A percentile compares a stretch with the other conserved stretches of the same genome.
These are phyloP conservation scores for Morelia viridis DNA, from an alignment of 2,797 vertebrate species.

Conservation along the genomic window DNA sequence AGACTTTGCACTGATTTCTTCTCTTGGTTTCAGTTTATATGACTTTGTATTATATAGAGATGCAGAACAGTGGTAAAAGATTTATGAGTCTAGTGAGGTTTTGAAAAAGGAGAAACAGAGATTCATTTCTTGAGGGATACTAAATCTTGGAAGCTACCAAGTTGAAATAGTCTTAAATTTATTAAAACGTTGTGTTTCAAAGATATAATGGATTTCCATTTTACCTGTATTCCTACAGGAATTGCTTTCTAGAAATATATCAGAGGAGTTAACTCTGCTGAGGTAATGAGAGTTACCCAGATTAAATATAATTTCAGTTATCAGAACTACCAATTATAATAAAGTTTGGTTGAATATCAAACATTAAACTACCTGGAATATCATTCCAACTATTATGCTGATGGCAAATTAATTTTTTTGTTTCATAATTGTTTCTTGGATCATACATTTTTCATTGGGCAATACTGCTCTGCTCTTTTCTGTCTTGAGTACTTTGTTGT, in stretches of 20 bases:
- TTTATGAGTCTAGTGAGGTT: slow-evolving; percentile 14
- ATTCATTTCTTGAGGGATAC: not conserved
- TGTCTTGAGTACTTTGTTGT: not conserved
- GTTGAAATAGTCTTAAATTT: slow-evolving; percentile 35
- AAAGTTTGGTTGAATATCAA: slow-evolving; percentile 7
- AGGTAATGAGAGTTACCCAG: slow-evolving; percentile 4
- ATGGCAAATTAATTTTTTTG: not conserved
- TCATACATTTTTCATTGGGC: not conserved
- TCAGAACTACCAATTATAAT: slow-evolving; percentile 26
- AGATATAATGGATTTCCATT: slow-evolving; percentile 34
- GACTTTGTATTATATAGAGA: slow-evolving; percentile 3
- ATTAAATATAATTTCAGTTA: slow-evolving; percentile 14
- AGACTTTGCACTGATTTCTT: slow-evolving; percentile 18
- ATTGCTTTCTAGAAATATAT: slow-evolving; percentile 35
- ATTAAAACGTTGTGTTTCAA: slow-evolving; percentile 24
- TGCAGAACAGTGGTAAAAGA: slow-evolving; percentile 6
- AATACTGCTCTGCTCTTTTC: not conserved
- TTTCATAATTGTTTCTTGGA: not conserved
- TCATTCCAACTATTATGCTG: not conserved
- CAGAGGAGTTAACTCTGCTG: slow-evolving; percentile 2
- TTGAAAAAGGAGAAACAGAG: slow-evolving; percentile 16
- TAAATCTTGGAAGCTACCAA: slow-evolving; percentile 22
- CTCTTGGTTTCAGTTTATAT: slow-evolving; percentile 19
- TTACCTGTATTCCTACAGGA: slow-evolving; percentile 22
- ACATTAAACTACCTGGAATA: not conserved